Evolutionary conservation across 1,140 invertebrate genomes (phyloP).

Genomic region (Globodera ellingtonae): DNA sequence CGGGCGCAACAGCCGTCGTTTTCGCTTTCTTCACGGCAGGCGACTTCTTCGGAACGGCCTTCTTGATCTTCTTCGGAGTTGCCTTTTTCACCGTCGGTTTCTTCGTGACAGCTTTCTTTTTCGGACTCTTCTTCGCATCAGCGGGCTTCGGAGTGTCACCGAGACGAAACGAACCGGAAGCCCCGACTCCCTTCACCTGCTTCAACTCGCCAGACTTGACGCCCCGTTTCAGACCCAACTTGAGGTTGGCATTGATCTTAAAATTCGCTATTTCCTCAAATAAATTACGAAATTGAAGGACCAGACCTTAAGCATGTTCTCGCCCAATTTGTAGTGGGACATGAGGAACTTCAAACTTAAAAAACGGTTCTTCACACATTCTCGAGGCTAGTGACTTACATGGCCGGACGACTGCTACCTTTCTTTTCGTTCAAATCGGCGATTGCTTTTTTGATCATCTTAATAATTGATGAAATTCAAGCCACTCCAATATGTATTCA

Average conservation of each 20-base stretch:
- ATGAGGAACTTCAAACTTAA: constrained; percentile 61
- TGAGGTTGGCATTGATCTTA: constrained; percentile 43
- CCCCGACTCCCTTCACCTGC: constrained; percentile 31
- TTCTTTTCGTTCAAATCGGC: constrained; percentile 46
- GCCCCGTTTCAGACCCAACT: constrained; percentile 34
- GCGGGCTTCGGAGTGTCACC: constrained; percentile 2
- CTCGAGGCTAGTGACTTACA: constrained; percentile 20
- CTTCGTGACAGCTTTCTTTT: neutral
- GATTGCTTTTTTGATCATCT: constrained; percentile 36
- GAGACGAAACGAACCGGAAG: constrained; percentile 41
- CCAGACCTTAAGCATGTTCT: constrained; percentile 22
- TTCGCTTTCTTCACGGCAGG: constrained; percentile 11
- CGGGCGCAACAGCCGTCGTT: neutral
- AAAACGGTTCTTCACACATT: neutral
- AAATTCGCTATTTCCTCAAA: neutral
- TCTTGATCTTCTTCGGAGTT: constrained; percentile 24
- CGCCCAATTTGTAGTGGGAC: constrained; percentile 64
- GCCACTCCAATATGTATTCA: neutral
- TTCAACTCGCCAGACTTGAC: constrained; percentile 33
- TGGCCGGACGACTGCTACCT: constrained; percentile 62
- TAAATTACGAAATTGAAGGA: neutral
- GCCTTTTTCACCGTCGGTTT: constrained; percentile 9
- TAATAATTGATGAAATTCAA: neutral
- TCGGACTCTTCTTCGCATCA: neutral
- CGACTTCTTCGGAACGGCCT: constrained; percentile 20